Evolutionary conservation across 2,113 vertebrate genomes (phyloP).

Genomic region (Rhizomys pruinosus): DNA sequence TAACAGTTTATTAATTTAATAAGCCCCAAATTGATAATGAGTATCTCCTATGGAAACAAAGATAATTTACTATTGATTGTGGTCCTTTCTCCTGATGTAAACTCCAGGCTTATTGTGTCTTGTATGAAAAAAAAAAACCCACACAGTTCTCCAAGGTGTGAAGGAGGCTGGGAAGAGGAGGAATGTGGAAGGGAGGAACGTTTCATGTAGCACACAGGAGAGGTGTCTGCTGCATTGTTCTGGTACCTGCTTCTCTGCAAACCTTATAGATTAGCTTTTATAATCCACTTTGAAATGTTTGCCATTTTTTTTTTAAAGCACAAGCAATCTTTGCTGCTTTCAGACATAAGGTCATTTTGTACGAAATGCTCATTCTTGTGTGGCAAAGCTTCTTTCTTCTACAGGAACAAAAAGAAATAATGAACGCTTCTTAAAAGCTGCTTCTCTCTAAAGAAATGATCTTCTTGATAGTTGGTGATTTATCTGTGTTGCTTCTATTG

Average conservation of each 20-base stretch:
- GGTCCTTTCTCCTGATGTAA: slow-evolving; percentile 12
- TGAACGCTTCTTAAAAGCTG: slow-evolving; percentile 70
- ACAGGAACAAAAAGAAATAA: slow-evolving; percentile 78
- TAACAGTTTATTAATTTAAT: slow-evolving; percentile 73
- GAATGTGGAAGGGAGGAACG: not conserved
- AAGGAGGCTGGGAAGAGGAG: slow-evolving; percentile 39
- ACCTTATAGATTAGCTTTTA: slow-evolving; percentile 69
- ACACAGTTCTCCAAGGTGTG: not conserved
- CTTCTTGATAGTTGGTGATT: slow-evolving; percentile 67
- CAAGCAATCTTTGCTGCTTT: slow-evolving; percentile 65
- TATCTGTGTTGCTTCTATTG: slow-evolving; percentile 48
- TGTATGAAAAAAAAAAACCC: not conserved
- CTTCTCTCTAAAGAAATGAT: slow-evolving; percentile 66
- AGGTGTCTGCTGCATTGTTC: slow-evolving; percentile 60
- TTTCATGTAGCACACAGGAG: too few relatives aligned
- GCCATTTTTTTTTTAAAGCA: slow-evolving; percentile 66
- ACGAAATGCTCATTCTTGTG: slow-evolving; percentile 67
- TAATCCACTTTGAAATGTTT: slow-evolving; percentile 75
- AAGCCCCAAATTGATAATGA: slow-evolving; percentile 47
- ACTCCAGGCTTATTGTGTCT: slow-evolving; percentile 45
- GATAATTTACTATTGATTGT: slow-evolving; percentile 63
- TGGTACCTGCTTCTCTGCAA: slow-evolving; percentile 59
- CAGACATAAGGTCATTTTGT: slow-evolving; percentile 78
- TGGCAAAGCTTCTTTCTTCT: slow-evolving; percentile 74
- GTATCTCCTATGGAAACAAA: slow-evolving; percentile 64